Percentiles rank a stretch among this genome's conserved stretches.
Conservation (phyloP, 2,797 vertebrate species). For the Chromobotia macracanthus region DNA sequence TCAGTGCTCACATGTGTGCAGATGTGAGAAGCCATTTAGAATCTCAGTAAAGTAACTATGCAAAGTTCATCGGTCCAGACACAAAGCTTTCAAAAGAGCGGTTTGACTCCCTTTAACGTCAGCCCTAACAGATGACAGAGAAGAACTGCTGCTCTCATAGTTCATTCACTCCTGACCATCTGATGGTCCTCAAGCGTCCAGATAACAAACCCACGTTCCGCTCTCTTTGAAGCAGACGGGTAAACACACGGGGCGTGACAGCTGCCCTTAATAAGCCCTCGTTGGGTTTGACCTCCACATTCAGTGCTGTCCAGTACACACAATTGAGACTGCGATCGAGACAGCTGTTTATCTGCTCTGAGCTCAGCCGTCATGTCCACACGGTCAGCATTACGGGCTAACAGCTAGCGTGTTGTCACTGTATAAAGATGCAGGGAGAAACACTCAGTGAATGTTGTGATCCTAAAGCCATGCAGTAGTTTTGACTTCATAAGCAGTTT, state of each 20-base stretch:
- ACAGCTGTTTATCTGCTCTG: constrained; percentile 47
- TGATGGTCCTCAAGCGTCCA: constrained; percentile 15
- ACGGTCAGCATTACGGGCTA: constrained; percentile 16
- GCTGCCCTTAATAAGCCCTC: constrained; percentile 55
- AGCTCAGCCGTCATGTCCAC: constrained; percentile 12
- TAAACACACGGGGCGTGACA: constrained; percentile 39
- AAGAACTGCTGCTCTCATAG: background rate
- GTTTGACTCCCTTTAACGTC: background rate
- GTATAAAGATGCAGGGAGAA: background rate
- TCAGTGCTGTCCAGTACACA: constrained; percentile 36
- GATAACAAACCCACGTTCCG: constrained; percentile 17
- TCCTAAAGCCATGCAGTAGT: background rate
- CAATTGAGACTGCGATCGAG: constrained; percentile 33
- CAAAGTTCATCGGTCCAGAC: background rate
- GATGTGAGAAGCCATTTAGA: too few species aligned
- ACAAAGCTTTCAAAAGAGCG: background rate
- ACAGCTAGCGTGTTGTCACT: constrained; percentile 34
- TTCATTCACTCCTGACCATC: constrained; percentile 1
- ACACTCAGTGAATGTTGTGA: background rate
- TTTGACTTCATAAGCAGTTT: background rate
- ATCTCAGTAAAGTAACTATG: background rate
- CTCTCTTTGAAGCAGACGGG: constrained; percentile 1
- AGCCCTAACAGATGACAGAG: constrained; percentile 12
- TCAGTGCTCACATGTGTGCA: too few species aligned
- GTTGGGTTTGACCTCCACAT: constrained; percentile 39